Conservation (phyloP, 2,113 vertebrate genomes). For the Leiothrix lutea region DNA sequence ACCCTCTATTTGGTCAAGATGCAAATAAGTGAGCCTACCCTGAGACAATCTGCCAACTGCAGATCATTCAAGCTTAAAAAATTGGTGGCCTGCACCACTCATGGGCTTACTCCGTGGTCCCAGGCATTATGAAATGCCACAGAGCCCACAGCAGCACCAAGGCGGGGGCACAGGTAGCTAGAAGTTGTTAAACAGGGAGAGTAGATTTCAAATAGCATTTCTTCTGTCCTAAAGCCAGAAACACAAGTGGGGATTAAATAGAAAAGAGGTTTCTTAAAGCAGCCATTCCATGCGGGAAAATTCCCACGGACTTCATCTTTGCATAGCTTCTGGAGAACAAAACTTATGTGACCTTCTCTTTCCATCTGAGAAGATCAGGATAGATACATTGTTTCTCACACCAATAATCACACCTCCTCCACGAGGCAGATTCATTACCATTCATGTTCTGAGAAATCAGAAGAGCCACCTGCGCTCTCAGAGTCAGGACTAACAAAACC, state of each 20-base stretch:
- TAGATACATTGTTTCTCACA: background rate
- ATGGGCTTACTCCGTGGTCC: rapidly evolving
- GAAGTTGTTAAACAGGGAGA: background rate
- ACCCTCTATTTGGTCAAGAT: background rate
- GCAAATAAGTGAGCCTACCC: background rate
- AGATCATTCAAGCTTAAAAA: background rate
- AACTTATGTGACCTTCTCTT: background rate
- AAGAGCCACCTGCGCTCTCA: background rate
- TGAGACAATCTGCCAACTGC: background rate
- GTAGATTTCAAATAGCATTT: background rate
- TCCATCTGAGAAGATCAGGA: background rate
- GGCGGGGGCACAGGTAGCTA: rapidly evolving
- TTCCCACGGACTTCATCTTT: background rate
- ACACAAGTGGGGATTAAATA: background rate
- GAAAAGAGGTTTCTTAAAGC: background rate
- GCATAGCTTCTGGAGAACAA: background rate
- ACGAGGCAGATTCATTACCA: rapidly evolving
- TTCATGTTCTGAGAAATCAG: background rate
- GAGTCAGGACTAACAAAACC: background rate
- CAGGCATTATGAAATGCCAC: background rate
- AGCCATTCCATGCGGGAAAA: background rate
- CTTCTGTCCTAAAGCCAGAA: background rate
- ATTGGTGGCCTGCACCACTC: rapidly evolving
- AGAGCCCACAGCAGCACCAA: rapidly evolving
- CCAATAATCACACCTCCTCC: background rate